phyloP scores from a whole-genome alignment of 2,888 invertebrate genomes.

The Tridacna crocea region DNA sequence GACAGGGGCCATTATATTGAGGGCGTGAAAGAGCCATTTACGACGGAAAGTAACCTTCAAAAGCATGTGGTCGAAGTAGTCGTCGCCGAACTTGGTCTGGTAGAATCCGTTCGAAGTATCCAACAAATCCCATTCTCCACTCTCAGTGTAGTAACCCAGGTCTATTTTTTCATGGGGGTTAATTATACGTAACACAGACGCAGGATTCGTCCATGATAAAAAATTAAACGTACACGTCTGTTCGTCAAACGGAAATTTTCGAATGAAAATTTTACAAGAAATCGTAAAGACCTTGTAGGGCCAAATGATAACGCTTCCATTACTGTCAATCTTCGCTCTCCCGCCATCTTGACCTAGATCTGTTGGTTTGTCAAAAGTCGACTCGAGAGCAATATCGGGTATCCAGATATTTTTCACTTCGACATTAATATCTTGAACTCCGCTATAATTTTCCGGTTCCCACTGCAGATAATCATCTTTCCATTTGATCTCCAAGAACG shows the following conservation, averaged over 20 bases:
- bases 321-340: conserved; percentile 37
- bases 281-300: conserved; percentile 51
- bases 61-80: conserved; percentile 30
- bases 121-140: conserved; percentile 44
- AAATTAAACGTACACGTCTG: conserved; percentile 64
- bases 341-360: conserved; percentile 55
- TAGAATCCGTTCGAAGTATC: not conserved
- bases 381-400: conserved; percentile 50
- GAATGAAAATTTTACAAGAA: conserved; percentile 46
- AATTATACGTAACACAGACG: conserved; percentile 26
- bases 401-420: conserved; percentile 54
- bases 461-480: conserved; percentile 54
- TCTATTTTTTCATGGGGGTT: conserved; percentile 13
- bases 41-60: conserved; percentile 29
- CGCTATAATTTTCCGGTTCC: conserved; percentile 36
- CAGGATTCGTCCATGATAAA: conserved; percentile 53
- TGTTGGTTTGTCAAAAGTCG: conserved; percentile 49
- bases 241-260: conserved; percentile 63
- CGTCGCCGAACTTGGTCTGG: conserved; percentile 20
- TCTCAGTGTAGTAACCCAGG: conserved; percentile 31
- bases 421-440: conserved; percentile 49
- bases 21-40: conserved; percentile 43
- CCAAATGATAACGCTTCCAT: conserved; percentile 56
- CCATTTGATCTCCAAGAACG: conserved; percentile 59
- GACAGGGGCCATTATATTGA: conserved; percentile 48